Base-by-base conservation (phyloP, 2,113 vertebrate genomes). In the Micronycteris hirsuta region DNA sequence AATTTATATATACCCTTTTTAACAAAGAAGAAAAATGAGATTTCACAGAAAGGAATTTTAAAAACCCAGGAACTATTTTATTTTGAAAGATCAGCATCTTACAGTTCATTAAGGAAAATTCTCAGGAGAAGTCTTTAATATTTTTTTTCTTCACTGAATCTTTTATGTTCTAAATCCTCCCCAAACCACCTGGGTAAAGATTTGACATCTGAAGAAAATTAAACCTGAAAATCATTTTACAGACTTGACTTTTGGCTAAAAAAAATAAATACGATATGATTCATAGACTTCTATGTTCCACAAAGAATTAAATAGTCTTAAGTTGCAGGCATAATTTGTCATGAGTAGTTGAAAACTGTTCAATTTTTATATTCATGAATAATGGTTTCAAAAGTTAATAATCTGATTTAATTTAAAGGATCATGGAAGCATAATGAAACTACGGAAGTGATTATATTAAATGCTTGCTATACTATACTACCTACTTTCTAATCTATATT, bases 141-240 rank as follows among this genome's bases (percentile, higher is more conserved):
- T 26, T 68, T 95, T 76, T 80, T 31, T 56, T 56, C 19, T 45
- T 58, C 43, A 52, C 33, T 73, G 15, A 93, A 36, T 91, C 7
- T 33, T 45, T 15, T 28, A 58, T 84, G 3, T 2, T 95, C 31
- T 92, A 84, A 92, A 54, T 65, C 8, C 1, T 81, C 43, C 36
- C 20, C 1, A 67, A 49, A 52, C 4, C 17, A 7, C 5, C 45
- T 77, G 84, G 2, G n/a, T 84, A 85, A 83, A 76, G 22, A 87
- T 84, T 77, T 86, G 54, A 4, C 43, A 84, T 22, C 45, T 61
- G 43, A 13, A 94, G 56, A 84, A 90, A 94, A 94, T 94, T 71
- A 58, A 92, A 88, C 82, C 33, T 87, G 5, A 90, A 95, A 88
- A 88, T 63, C 5, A 96, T 74, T 80, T 76, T 89, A 22, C 38